Conservation (phyloP, 1,140 invertebrate genomes). For the Dicyema japonicum region DNA sequence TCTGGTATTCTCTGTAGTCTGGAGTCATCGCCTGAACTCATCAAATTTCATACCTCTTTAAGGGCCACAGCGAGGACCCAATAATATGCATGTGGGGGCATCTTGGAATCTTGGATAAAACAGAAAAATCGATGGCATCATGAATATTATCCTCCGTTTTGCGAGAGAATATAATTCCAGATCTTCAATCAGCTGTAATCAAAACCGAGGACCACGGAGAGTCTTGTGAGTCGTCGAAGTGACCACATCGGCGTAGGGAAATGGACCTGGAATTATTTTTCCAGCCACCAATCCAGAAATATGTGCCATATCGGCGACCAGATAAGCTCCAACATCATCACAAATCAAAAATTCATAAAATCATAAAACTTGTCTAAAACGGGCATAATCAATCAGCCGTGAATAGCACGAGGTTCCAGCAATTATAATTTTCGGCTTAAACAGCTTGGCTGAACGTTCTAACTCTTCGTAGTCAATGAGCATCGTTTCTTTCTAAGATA, state of each 20-base stretch:
- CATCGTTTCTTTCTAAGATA: constrained; percentile 30
- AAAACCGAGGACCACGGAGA: constrained; percentile 46
- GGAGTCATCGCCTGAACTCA: constrained; percentile 41
- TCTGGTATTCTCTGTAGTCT: constrained; percentile 54
- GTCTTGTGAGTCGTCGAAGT: constrained; percentile 81
- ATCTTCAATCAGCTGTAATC: too few relatives aligned
- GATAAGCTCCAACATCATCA: constrained; percentile 42
- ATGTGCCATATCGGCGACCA: constrained; percentile 76
- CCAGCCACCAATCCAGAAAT: constrained; percentile 61
- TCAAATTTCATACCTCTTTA: constrained; percentile 59
- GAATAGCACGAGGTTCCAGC: constrained; percentile 51
- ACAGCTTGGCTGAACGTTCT: constrained; percentile 40
- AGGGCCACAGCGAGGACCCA: constrained; percentile 55
- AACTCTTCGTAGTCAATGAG: constrained; percentile 68
- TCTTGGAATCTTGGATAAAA: constrained; percentile 58
- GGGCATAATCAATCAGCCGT: constrained; percentile 39
- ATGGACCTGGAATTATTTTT: constrained; percentile 49
- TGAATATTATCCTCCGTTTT: constrained; percentile 27
- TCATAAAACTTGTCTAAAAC: constrained; percentile 31
- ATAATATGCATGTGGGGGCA: constrained; percentile 67
- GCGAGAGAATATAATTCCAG: constrained; percentile 14
- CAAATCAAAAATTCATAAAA: constrained; percentile 27
- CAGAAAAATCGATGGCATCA: constrained; percentile 46
- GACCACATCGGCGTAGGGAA: constrained; percentile 62
- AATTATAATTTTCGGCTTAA: constrained; percentile 63